A percentile compares a stretch with the other conserved stretches of the same genome.
These are phyloP conservation scores for Calidris pygmaea DNA, from an alignment of 2,113 vertebrate species.

Conservation along the genomic window DNA sequence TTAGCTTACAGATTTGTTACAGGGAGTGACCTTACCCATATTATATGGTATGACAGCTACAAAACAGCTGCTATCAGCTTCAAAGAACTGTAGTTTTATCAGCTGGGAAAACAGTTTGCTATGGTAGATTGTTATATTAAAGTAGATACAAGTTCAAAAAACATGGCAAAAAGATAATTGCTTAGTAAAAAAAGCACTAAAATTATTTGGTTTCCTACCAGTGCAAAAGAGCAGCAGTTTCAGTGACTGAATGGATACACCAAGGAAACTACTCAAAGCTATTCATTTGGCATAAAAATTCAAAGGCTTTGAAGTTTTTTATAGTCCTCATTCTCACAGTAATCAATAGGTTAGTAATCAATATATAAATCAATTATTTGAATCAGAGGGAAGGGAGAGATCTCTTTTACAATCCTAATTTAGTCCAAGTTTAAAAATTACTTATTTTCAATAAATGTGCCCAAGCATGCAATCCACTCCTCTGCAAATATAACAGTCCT, in stretches of 20 bases:
- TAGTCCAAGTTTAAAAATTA: not conserved
- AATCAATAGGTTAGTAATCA: not conserved
- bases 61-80: constrained; percentile 28
- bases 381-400: not conserved
- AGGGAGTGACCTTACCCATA: not conserved
- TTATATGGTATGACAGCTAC: constrained; percentile 19
- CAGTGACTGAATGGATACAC: not conserved
- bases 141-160: not conserved
- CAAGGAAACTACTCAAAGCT: not conserved
- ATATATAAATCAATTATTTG: not conserved
- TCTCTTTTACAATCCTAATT: not conserved
- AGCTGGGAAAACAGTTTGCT: not conserved
- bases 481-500: not conserved
- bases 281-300: not conserved
- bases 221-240: not conserved
- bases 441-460: not conserved
- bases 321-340: not conserved
- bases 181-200: not conserved
- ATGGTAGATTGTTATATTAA: not conserved
- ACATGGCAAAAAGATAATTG: not conserved
- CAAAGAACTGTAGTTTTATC: not conserved
- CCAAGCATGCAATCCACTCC: not conserved
- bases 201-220: not conserved
- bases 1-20: not conserved
- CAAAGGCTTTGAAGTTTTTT: not conserved